Conservation (phyloP, 2,113 vertebrate species). For the Vombatus ursinus region DNA sequence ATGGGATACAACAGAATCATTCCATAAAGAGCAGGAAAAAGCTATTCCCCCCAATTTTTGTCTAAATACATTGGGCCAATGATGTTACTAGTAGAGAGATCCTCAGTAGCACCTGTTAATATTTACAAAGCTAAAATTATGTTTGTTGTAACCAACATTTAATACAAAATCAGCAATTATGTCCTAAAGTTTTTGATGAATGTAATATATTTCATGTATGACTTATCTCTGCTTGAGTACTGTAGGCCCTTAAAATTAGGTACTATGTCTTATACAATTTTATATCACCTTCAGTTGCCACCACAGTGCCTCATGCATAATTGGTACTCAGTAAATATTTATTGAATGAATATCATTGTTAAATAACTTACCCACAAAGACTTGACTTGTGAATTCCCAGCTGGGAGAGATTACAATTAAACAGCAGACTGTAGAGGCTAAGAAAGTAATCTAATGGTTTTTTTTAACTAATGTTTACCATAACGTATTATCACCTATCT, state of each 20-base stretch:
- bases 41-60: slow-evolving; percentile 28
- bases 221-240: not conserved
- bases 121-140: slow-evolving; percentile 75
- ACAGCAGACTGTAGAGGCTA: slow-evolving; percentile 67
- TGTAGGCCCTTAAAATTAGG: not conserved
- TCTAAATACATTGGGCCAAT: slow-evolving; percentile 33
- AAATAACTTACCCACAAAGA: slow-evolving; percentile 77
- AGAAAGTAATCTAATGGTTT: slow-evolving; percentile 63
- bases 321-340: slow-evolving; percentile 55
- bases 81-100: slow-evolving; percentile 8
- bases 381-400: slow-evolving; percentile 58
- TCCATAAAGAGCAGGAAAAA: slow-evolving; percentile 27
- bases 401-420: slow-evolving; percentile 72
- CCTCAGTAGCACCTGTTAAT: slow-evolving; percentile 18
- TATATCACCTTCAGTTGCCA: not conserved
- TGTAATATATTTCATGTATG: slow-evolving; percentile 71
- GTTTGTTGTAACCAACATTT: slow-evolving; percentile 69
- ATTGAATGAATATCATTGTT: slow-evolving; percentile 64
- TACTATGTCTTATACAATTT: not conserved
- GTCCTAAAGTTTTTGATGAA: slow-evolving; percentile 70
- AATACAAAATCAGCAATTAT: slow-evolving; percentile 78
- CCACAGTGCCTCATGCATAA: not conserved
- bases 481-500: slow-evolving; percentile 53
- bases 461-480: slow-evolving; percentile 58
- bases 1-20: slow-evolving; percentile 55